These are phyloP conservation scores for Trissoscelio sp. DNA, from an alignment of 2,888 invertebrate species.

Conservation along the genomic window DNA sequence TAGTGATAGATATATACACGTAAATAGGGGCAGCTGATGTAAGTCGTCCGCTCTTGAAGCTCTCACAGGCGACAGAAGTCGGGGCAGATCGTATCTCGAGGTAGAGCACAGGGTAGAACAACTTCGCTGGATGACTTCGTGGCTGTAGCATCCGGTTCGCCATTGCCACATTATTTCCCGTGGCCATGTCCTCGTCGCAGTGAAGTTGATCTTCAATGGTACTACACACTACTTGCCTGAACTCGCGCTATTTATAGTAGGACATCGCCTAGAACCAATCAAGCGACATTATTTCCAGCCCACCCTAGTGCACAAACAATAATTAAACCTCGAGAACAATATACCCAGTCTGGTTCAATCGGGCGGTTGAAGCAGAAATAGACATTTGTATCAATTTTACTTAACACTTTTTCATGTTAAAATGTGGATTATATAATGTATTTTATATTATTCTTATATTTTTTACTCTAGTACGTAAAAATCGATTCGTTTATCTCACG, in stretches of 20 bases:
- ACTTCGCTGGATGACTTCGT: constrained; percentile 77
- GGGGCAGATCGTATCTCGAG: constrained; percentile 76
- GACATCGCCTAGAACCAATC: constrained; percentile 50
- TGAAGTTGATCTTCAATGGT: constrained; percentile 57
- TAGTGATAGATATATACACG: too few relatives aligned
- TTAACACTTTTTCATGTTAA: too few relatives aligned
- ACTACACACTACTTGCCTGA: constrained; percentile 44
- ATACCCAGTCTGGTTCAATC: too few relatives aligned
- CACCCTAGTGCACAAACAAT: too few relatives aligned
- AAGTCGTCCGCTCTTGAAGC: constrained; percentile 58
- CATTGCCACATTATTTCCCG: constrained; percentile 79
- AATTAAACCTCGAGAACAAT: too few relatives aligned
- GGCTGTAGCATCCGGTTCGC: constrained; percentile 80
- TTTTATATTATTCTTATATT: too few relatives aligned
- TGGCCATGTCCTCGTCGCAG: constrained; percentile 72
- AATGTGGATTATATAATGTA: too few relatives aligned
- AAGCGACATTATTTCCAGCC: background rate
- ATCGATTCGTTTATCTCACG: too few relatives aligned
- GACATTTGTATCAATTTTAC: too few relatives aligned
- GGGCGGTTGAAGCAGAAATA: too few relatives aligned
- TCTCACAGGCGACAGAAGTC: constrained; percentile 71
- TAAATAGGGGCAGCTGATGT: background rate
- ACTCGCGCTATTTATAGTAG: constrained; percentile 55
- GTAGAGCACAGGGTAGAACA: constrained; percentile 74
- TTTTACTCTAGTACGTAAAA: too few relatives aligned